A percentile compares a stretch with the other conserved stretches of the same genome.
phyloP scores from a whole-genome alignment of 2,113 vertebrate species.

The Porphyrio hochstetteri region DNA sequence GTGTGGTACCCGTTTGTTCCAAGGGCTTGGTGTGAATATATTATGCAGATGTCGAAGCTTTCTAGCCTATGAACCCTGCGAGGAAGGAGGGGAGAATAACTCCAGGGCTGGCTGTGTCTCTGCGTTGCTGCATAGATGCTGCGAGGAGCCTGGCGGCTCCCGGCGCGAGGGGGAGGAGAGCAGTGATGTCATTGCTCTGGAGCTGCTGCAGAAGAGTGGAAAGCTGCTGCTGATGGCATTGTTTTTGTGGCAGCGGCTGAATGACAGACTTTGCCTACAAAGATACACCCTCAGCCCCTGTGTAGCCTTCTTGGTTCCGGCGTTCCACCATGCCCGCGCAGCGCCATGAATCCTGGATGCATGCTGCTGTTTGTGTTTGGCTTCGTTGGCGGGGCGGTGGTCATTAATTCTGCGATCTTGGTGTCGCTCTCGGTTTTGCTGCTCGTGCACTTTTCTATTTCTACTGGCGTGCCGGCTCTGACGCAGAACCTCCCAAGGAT shows the following conservation, averaged over 20 bases:
- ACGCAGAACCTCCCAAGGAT: conserved; percentile 89
- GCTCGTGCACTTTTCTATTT: conserved; percentile 98
- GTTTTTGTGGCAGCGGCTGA: conserved; percentile 81
- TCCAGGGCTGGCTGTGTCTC: conserved; percentile 71
- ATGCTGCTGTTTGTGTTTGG: conserved; percentile 99
- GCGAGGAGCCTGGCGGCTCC: conserved; percentile 50
- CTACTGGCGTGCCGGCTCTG: conserved; percentile 89
- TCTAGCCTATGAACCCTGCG: conserved; percentile 68
- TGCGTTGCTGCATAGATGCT: conserved; percentile 74
- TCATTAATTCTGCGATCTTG: conserved; percentile 97
- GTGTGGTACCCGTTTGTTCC: neutral
- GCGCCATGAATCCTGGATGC: conserved; percentile 97
- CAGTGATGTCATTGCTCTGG: conserved; percentile 82
- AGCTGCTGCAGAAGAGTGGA: conserved; percentile 79
- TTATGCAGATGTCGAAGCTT: conserved; percentile 69
- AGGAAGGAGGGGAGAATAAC: conserved; percentile 53
- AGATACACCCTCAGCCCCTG: conserved; percentile 70
- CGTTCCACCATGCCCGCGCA: conserved; percentile 85
- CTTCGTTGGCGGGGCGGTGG: conserved; percentile 98
- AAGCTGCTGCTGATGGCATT: conserved; percentile 82
- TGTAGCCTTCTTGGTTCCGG: conserved; percentile 72
- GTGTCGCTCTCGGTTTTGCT: conserved; percentile 97
- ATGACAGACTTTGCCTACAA: conserved; percentile 77
- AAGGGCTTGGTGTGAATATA: conserved; percentile 43
- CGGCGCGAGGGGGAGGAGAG: conserved; percentile 60